phyloP scores from a whole-genome alignment of 2,113 vertebrate genomes.

The Orientallactaga bullata region DNA sequence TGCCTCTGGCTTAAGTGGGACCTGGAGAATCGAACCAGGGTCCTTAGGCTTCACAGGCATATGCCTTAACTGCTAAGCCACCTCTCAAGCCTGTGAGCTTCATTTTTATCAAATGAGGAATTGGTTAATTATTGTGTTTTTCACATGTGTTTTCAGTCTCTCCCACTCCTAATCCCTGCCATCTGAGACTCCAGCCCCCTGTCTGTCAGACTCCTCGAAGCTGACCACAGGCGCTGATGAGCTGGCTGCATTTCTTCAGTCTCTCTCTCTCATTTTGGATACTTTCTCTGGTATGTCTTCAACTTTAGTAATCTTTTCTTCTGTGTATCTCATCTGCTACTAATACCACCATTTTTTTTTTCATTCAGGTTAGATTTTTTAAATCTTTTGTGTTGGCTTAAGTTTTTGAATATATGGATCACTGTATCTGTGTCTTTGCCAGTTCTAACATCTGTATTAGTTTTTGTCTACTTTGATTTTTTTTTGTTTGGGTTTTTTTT shows the following conservation, averaged over 20 bases:
- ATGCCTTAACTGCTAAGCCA: too few species aligned
- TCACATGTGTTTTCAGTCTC: neutral
- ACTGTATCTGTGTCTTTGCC: neutral
- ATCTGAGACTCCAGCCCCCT: neutral
- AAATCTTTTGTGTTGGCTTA: neutral
- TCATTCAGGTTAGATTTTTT: neutral
- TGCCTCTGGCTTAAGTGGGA: too few species aligned
- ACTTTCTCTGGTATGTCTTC: slow-evolving; percentile 7
- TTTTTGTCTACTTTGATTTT: neutral
- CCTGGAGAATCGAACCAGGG: too few species aligned
- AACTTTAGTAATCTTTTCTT: neutral
- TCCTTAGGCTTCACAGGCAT: too few species aligned
- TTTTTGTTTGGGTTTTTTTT: neutral
- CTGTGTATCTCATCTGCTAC: neutral
- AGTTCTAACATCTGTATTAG: slow-evolving; percentile 21
- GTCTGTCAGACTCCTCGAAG: neutral
- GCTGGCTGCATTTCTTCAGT: neutral
- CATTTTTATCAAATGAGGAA: slow-evolving; percentile 33
- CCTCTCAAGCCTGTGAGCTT: too few species aligned
- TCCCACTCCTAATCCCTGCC: neutral
- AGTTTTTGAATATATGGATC: slow-evolving; percentile 19
- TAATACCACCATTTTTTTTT: neutral
- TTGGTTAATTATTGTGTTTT: neutral
- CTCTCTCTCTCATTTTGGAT: neutral
- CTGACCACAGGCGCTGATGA: neutral